Conservation (phyloP, 2,888 invertebrate genomes). For the Pedicia rivosa region DNA sequence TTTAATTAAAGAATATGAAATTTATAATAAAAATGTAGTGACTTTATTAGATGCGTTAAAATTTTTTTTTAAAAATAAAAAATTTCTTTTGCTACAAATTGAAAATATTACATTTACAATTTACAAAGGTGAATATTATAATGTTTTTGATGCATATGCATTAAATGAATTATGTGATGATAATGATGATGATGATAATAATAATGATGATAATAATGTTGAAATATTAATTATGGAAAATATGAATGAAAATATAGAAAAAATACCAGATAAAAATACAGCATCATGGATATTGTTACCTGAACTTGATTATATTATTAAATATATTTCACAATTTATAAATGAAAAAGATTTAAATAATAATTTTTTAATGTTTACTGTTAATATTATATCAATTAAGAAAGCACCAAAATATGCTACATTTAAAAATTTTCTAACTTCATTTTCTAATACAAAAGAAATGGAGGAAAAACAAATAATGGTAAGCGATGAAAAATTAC, state of each 20-base stretch:
- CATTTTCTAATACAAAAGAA: too few species aligned
- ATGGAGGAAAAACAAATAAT: slow-evolving; percentile 15
- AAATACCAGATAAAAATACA: slow-evolving; percentile 22
- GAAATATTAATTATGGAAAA: background rate
- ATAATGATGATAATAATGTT: slow-evolving; percentile 8
- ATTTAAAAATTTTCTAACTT: slow-evolving; percentile 21
- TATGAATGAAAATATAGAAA: slow-evolving; percentile 1
- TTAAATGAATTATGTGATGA: slow-evolving; percentile 23
- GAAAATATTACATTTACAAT: slow-evolving; percentile 39
- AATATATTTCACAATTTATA: slow-evolving; percentile 20
- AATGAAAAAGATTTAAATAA: slow-evolving; percentile 12
- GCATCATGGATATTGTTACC: slow-evolving; percentile 28
- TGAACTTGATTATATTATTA: slow-evolving; percentile 18
- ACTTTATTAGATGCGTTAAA: slow-evolving; percentile 11
- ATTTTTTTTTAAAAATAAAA: slow-evolving; percentile 19
- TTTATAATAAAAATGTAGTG: slow-evolving; percentile 28
- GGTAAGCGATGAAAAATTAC: slow-evolving; percentile 18
- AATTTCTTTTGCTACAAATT: slow-evolving; percentile 41
- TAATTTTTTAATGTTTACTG: slow-evolving; percentile 12
- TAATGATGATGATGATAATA: slow-evolving; percentile 9
- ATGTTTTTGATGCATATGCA: slow-evolving; percentile 46
- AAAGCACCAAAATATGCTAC: slow-evolving; percentile 20
- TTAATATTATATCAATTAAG: slow-evolving; percentile 22
- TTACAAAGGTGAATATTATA: slow-evolving; percentile 38
- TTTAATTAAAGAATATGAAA: slow-evolving; percentile 35